Conservation (phyloP, 2,113 vertebrate genomes). For the Pitta sordida region DNA sequence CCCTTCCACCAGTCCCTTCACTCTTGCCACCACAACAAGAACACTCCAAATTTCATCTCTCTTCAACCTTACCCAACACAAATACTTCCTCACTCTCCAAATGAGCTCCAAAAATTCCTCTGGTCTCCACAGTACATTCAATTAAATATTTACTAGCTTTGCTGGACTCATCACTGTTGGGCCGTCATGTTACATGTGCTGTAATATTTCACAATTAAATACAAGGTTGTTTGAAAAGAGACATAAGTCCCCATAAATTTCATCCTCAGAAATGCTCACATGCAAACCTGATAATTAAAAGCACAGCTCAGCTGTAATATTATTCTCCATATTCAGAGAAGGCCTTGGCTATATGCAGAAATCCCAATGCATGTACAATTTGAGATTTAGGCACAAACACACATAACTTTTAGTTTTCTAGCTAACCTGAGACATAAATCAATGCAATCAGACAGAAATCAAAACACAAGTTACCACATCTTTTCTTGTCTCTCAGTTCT, state of each 20-base stretch:
- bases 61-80: neutral
- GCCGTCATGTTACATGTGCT: neutral
- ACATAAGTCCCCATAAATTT: neutral
- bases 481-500: neutral
- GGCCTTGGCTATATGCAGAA: neutral
- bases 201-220: neutral
- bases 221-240: neutral
- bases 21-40: neutral
- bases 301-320: neutral
- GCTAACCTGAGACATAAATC: neutral
- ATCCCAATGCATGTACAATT: fast-evolving
- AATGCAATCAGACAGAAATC: too few species aligned
- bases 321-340: neutral
- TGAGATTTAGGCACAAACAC: neutral
- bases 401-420: neutral
- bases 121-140: neutral
- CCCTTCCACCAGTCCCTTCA: neutral
- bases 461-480: neutral
- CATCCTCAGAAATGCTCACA: neutral
- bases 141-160: neutral
- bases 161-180: neutral
- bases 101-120: neutral
- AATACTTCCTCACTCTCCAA: neutral
- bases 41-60: neutral
- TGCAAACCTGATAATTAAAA: neutral